Conservation (phyloP, 2,797 vertebrate species). For the Novumbra hubbsi region DNA sequence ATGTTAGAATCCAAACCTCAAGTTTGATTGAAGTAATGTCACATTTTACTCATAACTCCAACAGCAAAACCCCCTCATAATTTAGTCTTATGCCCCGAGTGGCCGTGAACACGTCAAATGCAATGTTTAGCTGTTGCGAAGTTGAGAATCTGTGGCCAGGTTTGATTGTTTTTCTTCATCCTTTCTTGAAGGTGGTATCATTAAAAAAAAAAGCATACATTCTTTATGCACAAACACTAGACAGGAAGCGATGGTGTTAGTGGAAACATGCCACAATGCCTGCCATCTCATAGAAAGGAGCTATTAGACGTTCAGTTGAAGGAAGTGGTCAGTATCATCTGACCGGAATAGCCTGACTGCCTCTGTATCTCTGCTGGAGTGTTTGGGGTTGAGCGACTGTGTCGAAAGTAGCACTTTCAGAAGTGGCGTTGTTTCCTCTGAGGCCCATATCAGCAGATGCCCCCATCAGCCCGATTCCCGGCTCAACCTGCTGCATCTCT, state of each 20-base stretch:
- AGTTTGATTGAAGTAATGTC: not conserved
- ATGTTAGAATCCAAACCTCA: not conserved
- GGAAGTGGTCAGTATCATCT: constrained; percentile 77
- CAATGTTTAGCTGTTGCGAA: not conserved
- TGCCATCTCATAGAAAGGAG: not conserved
- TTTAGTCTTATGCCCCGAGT: not conserved
- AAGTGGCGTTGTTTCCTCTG: constrained; percentile 13
- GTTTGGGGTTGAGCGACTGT: constrained; percentile 28
- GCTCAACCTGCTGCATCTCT: not conserved
- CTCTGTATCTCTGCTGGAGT: constrained; percentile 41
- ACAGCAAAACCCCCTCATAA: not conserved
- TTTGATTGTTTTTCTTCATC: not conserved
- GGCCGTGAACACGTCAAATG: not conserved
- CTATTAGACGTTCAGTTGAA: not conserved
- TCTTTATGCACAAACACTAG: not conserved
- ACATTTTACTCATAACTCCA: not conserved
- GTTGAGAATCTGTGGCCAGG: not conserved
- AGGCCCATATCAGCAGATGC: not conserved
- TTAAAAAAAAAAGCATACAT: not conserved
- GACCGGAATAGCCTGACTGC: constrained; percentile 52
- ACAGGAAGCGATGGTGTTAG: not conserved
- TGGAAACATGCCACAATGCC: not conserved
- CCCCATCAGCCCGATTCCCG: not conserved
- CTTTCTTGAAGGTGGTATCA: not conserved
- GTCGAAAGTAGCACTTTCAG: constrained; percentile 66